Percentiles rank a stretch among this genome's conserved stretches.
These are phyloP conservation scores for Tinea pellionella DNA, from an alignment of 2,888 invertebrate species.

Conservation along the genomic window DNA sequence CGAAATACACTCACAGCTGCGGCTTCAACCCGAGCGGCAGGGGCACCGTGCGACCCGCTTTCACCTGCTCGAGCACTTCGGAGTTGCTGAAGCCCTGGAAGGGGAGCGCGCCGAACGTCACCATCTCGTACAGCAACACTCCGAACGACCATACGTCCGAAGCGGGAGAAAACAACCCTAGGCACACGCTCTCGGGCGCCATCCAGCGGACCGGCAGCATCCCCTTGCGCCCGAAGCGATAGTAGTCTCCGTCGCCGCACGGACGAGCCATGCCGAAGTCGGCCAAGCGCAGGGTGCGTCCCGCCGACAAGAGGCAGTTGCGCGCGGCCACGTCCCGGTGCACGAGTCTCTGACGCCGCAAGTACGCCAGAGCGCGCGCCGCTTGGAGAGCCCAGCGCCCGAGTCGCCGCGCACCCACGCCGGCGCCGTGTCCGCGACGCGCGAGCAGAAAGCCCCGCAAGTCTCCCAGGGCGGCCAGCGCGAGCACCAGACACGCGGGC, in stretches of 20 bases:
- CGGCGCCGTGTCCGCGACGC: slow-evolving; percentile 82
- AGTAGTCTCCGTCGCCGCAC: slow-evolving; percentile 89
- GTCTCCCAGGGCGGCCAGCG: slow-evolving; percentile 94
- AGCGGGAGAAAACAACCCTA: slow-evolving; percentile 86
- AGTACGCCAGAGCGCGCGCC: slow-evolving; percentile 85
- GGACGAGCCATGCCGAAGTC: slow-evolving; percentile 95
- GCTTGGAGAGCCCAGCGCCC: slow-evolving; percentile 91
- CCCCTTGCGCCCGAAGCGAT: slow-evolving; percentile 87
- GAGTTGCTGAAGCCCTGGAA: slow-evolving; percentile 89
- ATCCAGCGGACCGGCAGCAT: slow-evolving; percentile 94
- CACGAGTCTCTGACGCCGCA: slow-evolving; percentile 86
- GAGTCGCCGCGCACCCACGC: slow-evolving; percentile 74
- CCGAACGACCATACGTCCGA: slow-evolving; percentile 95
- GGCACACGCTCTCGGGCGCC: slow-evolving; percentile 87
- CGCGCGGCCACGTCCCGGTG: slow-evolving; percentile 88
- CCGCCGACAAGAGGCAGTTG: slow-evolving; percentile 83
- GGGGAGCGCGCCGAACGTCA: slow-evolving; percentile 92
- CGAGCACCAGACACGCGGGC: slow-evolving; percentile 93
- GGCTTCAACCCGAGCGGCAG: slow-evolving; percentile 84
- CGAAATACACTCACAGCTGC: slow-evolving; percentile 75
- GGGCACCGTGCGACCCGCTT: slow-evolving; percentile 76
- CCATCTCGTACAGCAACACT: slow-evolving; percentile 86
- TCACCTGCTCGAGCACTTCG: slow-evolving; percentile 85
- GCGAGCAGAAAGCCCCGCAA: slow-evolving; percentile 89
- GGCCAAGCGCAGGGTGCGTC: slow-evolving; percentile 79